Evolutionary conservation across 2,888 invertebrate genomes (phyloP), one percentile per base, ranked within the genome.

Genomic region (Axea sp.): DNA sequence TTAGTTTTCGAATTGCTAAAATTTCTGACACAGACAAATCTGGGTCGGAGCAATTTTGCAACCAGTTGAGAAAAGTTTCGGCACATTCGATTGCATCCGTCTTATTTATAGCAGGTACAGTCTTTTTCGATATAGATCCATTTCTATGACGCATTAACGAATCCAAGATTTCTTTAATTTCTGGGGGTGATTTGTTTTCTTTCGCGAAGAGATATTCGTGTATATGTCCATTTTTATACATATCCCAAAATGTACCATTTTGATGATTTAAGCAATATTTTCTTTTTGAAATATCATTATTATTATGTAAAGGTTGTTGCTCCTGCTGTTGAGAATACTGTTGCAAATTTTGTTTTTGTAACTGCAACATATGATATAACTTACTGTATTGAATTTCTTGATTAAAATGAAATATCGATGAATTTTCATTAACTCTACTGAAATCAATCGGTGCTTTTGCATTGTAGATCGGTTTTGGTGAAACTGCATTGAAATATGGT

Each of bases 1-100:
- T 90, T 76, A 95, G 89, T 80, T 91, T 91, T 81, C 92, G 90
- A 82, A 95, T 91, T 87, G 94, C 94, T 89, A 93, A 91, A 76
- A 95, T 90, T 87, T 94, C 94, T 87, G 93, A 90, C 73, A 93
- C 92, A 45, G 94, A 94, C 67, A 73, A 62, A 8, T 62, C 67
- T 0, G 95, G 94, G 87, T 94, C 93, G 68, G 93, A 92, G 88
- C 93, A 93, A 75, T 91, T 91, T 86, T 93, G 93, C 81, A 95
- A 89, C 94, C 94, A 95, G 83, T 92, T 91, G 77, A 94, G 90
- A 89, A 95, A 95, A 88, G 93, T 93, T 84, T 94, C 94, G 30
- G 94, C 95, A 88, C 94, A 93, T 82, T 91, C 91, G 53, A 95
- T 89, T 28, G 95, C 95, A 87, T 73, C 80, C 24, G 6, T 1